A percentile compares a stretch with the other conserved stretches of the same genome.
These are phyloP conservation scores for Bambusicola thoracicus DNA, from an alignment of 2,113 vertebrate genomes.

Conservation along the genomic window DNA sequence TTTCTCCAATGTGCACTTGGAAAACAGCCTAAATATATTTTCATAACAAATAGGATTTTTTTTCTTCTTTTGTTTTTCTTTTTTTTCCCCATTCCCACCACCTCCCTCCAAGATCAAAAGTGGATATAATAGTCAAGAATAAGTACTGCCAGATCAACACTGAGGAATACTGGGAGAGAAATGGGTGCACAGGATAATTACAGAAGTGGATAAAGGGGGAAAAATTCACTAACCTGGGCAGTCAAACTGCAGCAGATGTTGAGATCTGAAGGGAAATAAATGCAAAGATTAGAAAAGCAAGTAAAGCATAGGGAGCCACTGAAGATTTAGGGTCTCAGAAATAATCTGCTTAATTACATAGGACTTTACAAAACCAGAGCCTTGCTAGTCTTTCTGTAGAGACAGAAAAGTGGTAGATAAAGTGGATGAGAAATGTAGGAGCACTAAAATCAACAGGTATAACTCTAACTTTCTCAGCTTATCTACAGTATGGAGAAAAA, in stretches of 20 bases:
- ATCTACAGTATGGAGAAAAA: not conserved
- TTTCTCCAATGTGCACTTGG: not conserved
- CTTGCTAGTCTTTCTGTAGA: not conserved
- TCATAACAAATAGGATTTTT: not conserved
- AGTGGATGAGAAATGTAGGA: not conserved
- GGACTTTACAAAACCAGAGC: not conserved
- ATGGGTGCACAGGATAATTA: conserved; percentile 10
- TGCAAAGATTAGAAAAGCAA: conserved; percentile 80
- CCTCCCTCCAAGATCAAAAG: not conserved
- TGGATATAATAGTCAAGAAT: not conserved
- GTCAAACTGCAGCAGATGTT: conserved; percentile 80
- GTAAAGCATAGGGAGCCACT: conserved; percentile 58
- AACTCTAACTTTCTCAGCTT: not conserved
- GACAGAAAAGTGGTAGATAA: not conserved
- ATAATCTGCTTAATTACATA: not conserved
- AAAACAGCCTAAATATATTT: not conserved
- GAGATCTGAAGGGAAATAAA: conserved; percentile 84
- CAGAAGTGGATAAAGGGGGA: conserved; percentile 52
- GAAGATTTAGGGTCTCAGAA: conserved; percentile 26
- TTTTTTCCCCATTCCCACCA: not conserved
- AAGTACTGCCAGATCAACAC: conserved; percentile 38
- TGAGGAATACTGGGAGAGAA: conserved; percentile 35
- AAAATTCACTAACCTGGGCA: conserved; percentile 78
- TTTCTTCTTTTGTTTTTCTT: not conserved
- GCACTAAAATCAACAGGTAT: not conserved